A percentile compares a stretch with the other conserved stretches of the same genome.
phyloP scores from a whole-genome alignment of 2,888 invertebrate genomes.

The Anarsia innoxiella region DNA sequence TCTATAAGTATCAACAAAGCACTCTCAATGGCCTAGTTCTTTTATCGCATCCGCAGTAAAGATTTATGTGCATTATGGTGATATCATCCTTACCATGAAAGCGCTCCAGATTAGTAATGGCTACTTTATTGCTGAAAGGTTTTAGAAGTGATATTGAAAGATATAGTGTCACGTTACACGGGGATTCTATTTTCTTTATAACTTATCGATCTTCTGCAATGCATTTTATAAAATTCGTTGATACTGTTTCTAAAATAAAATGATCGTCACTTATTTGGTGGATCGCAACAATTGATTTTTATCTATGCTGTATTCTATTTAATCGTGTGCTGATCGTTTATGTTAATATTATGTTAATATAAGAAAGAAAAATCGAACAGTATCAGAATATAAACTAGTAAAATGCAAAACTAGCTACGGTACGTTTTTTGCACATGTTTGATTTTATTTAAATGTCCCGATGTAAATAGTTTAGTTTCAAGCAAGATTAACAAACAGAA shows the following conservation, averaged over 20 bases:
- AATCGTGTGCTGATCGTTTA: too few relatives aligned
- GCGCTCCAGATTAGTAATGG: slow-evolving; percentile 38
- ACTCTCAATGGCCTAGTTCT: slow-evolving; percentile 24
- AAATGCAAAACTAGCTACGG: too few relatives aligned
- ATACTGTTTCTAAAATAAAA: neutral
- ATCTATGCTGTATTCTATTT: neutral
- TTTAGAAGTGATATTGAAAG: slow-evolving; percentile 13
- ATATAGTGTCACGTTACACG: neutral
- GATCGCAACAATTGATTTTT: neutral
- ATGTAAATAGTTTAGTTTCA: too few relatives aligned
- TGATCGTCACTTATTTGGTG: neutral
- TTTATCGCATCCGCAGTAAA: slow-evolving; percentile 32
- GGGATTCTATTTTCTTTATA: neutral
- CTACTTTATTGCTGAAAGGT: slow-evolving; percentile 42
- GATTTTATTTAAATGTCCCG: too few relatives aligned
- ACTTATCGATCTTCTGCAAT: neutral
- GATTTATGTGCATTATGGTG: slow-evolving; percentile 35
- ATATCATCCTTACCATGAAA: slow-evolving; percentile 41
- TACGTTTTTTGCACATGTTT: too few relatives aligned
- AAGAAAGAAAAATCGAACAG: too few relatives aligned
- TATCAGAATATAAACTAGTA: too few relatives aligned
- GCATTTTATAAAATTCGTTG: neutral
- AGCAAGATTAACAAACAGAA: neutral
- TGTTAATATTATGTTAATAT: too few relatives aligned
- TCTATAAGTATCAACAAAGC: slow-evolving; percentile 5